Conservation (phyloP, 2,888 invertebrate species). For the Troglohyphantes excavatus region DNA sequence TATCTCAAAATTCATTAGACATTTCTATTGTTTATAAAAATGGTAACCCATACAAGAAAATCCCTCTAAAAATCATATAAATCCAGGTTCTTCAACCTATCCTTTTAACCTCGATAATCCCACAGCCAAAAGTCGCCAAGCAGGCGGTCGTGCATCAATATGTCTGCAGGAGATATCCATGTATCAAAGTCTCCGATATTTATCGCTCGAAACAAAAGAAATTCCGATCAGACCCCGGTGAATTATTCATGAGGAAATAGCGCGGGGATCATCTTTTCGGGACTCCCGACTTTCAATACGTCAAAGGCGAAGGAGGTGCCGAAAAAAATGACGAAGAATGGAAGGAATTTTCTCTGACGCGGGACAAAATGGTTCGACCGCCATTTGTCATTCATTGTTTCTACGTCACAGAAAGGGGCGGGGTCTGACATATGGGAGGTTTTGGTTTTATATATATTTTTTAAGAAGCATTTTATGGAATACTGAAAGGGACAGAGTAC, state of each 20-base stretch:
- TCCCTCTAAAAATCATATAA: too few species aligned
- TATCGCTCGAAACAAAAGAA: slow-evolving; percentile 48
- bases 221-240: slow-evolving; percentile 35
- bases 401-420: slow-evolving; percentile 15
- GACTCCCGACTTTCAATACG: slow-evolving; percentile 39
- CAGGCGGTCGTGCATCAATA: slow-evolving; percentile 1
- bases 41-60: too few species aligned
- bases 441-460: neutral
- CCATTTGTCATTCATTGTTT: slow-evolving; percentile 47
- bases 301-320: slow-evolving; percentile 17
- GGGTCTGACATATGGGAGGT: neutral
- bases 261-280: slow-evolving; percentile 32
- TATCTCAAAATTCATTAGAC: too few species aligned
- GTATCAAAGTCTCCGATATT: slow-evolving; percentile 39
- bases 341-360: slow-evolving; percentile 40
- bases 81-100: too few species aligned
- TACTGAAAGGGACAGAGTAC: too few species aligned
- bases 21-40: too few species aligned
- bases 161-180: slow-evolving; percentile 2
- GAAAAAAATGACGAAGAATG: slow-evolving; percentile 31
- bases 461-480: too few species aligned
- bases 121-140: slow-evolving; percentile 4
- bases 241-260: slow-evolving; percentile 55
- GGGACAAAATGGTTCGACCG: slow-evolving; percentile 45
- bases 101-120: neutral